Base-by-base conservation (phyloP, 2,888 invertebrate species). In the Drosophila yooni region DNA sequence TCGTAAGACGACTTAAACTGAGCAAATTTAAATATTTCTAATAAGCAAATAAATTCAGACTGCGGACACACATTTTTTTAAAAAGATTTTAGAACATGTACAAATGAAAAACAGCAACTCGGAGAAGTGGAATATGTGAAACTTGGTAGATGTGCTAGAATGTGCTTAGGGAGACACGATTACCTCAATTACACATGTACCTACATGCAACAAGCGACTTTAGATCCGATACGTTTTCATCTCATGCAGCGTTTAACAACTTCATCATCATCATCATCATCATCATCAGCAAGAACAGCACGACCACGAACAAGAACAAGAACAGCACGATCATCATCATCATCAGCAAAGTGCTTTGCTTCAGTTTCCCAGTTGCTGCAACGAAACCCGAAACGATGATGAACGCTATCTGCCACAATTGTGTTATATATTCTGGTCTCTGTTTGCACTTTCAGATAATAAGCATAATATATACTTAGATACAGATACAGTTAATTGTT, bases 361-460 rank as follows among this genome's bases (percentile, higher is more conserved):
- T 67, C 63, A 70, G 59, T 58, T 60, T 51, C 31, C 36, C 61
- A 61, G 38, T 36, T 56, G 46, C 38, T 50, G 53, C 64, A 54
- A 51, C 34, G 46, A 46, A 2, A 46, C 31, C 36, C 33, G 58
- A 65, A 62, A 81, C 67, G 78, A 78, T 81, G 81, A 13, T 27
- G n/a, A 27, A 27, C 27, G 54, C 36, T 38, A 27, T 56, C 50
- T 61, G 67, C 67, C 43, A 79, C 56, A 76, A 25, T 62, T 71
- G 74, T 74, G 70, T 68, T 48, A 68, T 84, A 66, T 83, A 60
- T 74, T 68, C 74, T 80, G 81, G 62, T 77, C 74, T 84, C 73
- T 84, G 62, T 81, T 66, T 86, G 82, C 75, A 75, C 67, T 87
- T 87, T 64, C 87, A 88, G 87, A 88, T 88, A 90, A 88, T 88